Evolutionary conservation across 2,888 invertebrate genomes (phyloP), one percentile per base, ranked within the genome.

Genomic region (Odontothrips loti): DNA sequence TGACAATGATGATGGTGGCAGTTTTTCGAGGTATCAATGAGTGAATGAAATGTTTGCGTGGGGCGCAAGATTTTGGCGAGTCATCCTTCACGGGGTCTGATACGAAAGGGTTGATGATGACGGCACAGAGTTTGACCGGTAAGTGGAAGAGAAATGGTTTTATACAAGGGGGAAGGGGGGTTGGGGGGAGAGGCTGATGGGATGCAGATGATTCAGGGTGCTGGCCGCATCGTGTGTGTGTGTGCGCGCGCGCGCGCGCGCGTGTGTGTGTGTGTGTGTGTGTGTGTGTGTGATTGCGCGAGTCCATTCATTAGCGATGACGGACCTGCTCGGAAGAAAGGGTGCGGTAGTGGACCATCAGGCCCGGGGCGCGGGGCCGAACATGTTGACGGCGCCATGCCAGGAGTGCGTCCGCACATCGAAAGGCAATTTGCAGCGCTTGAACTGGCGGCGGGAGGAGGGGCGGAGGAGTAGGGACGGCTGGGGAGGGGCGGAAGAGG

Each of bases 351-450:
- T 20, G 51, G 51, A 20, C 51, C 51, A 20, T 12, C 51, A 15
- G 58, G 58, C 15, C 51, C 51, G 15, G 17, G 17, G 58, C 58
- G 58, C 17, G 17, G 17, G 58, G 58, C 58, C 20, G 58, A 20
- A 58, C 20, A 20, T 17, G 58, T 58, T 58, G 15, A 51, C 51
- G 15, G 58, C 58, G 58, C 58, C 58, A 58, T 58, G 58, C 58
- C 58, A 20, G 20, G 15, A 58, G 58, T 58, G 58, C 58, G 58
- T 20, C 20, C 58, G 58, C 58, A 58, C 58, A 58, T 17, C 58
- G 58, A 58, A 58, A 58, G 58, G 58, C 58, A 58, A 58, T 58
- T 58, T 58, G 58, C 58, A 20, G 58, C 58, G 58, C 20, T 58
- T 58, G 17, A 58, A 58, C 58, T 58, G 58, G 20, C 58, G 58